phyloP scores from a whole-genome alignment of 2,113 vertebrate genomes.

The Papio anubis region DNA sequence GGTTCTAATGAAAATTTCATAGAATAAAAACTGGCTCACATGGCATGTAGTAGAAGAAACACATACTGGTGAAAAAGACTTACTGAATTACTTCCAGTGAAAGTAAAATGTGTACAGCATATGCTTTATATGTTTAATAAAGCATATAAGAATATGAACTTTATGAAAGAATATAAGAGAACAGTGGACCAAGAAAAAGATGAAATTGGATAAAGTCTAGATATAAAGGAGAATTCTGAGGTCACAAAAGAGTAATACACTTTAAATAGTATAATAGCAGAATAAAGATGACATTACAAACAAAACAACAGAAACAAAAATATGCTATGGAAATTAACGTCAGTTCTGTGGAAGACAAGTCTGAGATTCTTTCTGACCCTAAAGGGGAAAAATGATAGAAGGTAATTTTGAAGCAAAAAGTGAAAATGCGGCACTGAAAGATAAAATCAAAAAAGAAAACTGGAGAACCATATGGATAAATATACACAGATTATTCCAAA shows the following conservation, averaged over 20 bases:
- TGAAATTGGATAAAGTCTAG: background rate
- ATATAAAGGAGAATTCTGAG: background rate
- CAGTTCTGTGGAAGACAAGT: background rate
- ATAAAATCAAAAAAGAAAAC: background rate
- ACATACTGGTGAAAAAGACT: background rate
- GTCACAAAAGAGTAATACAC: background rate
- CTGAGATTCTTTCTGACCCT: background rate
- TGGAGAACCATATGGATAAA: background rate
- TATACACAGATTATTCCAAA: background rate
- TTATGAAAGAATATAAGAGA: background rate
- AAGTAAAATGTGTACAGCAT: background rate
- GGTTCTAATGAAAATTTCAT: background rate
- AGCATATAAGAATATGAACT: background rate
- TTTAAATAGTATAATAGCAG: background rate
- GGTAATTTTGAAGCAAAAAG: background rate
- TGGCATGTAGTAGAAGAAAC: background rate
- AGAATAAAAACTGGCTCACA: background rate
- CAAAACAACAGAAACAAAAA: background rate
- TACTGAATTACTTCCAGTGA: background rate
- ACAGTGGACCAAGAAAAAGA: background rate
- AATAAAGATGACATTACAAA: background rate
- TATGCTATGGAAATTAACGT: background rate
- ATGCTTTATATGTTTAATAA: background rate
- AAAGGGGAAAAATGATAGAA: background rate
- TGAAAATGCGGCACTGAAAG: background rate